Evolutionary conservation across 2,113 vertebrate species (phyloP).

Genomic region (Callorhinus ursinus): DNA sequence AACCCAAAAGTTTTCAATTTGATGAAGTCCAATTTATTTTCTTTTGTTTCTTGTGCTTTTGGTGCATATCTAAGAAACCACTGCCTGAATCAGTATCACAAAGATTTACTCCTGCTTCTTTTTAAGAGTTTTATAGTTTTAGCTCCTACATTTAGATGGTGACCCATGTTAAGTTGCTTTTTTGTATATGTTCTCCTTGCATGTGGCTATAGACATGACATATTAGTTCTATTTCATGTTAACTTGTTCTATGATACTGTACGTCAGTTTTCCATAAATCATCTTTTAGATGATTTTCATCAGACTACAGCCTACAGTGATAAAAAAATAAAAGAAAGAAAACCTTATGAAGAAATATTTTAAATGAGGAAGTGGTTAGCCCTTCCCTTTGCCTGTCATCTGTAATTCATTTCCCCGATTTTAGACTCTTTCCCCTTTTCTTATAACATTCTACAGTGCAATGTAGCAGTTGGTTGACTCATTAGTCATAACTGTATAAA

Average conservation of each 20-base stretch:
- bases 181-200: not conserved
- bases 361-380: constrained; percentile 47
- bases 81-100: not conserved
- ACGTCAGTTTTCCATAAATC: not conserved
- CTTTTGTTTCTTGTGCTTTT: constrained; percentile 13
- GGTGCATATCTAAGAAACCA: not conserved
- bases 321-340: not conserved
- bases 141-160: not conserved
- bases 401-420: constrained; percentile 4
- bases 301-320: not conserved
- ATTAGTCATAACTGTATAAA: not conserved
- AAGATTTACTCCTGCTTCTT: constrained; percentile 6
- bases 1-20: constrained; percentile 26
- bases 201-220: not conserved
- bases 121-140: not conserved
- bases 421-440: constrained; percentile 2
- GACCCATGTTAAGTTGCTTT: not conserved
- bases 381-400: not conserved
- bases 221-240: constrained; percentile 13
- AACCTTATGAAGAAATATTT: constrained; percentile 41
- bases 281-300: constrained; percentile 4
- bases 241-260: not conserved
- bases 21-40: constrained; percentile 9
- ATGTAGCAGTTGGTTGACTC: not conserved
- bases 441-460: not conserved